Conservation (phyloP, 2,888 invertebrate genomes). For the Leptinotarsa tumamoca region DNA sequence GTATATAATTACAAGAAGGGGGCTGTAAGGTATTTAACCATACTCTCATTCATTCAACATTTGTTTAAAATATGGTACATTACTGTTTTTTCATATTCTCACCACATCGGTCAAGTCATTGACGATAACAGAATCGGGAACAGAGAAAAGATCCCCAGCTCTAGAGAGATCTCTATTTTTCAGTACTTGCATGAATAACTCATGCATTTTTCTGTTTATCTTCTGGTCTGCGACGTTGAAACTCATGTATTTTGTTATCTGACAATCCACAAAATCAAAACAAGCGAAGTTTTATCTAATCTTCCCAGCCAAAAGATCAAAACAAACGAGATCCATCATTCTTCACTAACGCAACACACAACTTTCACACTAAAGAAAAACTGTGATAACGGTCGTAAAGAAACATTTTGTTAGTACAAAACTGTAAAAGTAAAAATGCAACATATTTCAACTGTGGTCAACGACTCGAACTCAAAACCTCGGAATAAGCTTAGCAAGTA, state of each 20-base stretch:
- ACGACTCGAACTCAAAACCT: conserved; percentile 39
- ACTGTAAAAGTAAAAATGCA: conserved; percentile 48
- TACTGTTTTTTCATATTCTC: conserved; percentile 59
- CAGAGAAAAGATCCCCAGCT: conserved; percentile 91
- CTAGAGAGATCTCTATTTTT: conserved; percentile 89
- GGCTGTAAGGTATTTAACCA: background rate
- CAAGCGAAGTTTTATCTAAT: conserved; percentile 11
- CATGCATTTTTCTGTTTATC: conserved; percentile 79
- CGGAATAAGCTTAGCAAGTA: conserved; percentile 1
- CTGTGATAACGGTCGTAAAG: conserved; percentile 29
- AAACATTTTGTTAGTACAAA: conserved; percentile 40
- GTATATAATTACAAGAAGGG: background rate
- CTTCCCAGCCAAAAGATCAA: background rate
- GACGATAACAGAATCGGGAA: conserved; percentile 88
- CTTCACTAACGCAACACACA: background rate
- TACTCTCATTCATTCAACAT: background rate
- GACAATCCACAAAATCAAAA: conserved; percentile 19
- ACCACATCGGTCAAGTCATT: conserved; percentile 88
- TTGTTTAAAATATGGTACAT: background rate
- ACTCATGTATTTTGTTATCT: conserved; percentile 41
- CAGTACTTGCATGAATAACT: conserved; percentile 89
- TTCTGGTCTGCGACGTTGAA: conserved; percentile 51
- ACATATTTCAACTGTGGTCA: conserved; percentile 50
- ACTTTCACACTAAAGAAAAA: conserved; percentile 31
- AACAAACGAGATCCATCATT: conserved; percentile 12